Evolutionary conservation across 2,797 vertebrate species (phyloP), one percentile per base, ranked within the genome.

Genomic region (Sebastolobus alascanus): DNA sequence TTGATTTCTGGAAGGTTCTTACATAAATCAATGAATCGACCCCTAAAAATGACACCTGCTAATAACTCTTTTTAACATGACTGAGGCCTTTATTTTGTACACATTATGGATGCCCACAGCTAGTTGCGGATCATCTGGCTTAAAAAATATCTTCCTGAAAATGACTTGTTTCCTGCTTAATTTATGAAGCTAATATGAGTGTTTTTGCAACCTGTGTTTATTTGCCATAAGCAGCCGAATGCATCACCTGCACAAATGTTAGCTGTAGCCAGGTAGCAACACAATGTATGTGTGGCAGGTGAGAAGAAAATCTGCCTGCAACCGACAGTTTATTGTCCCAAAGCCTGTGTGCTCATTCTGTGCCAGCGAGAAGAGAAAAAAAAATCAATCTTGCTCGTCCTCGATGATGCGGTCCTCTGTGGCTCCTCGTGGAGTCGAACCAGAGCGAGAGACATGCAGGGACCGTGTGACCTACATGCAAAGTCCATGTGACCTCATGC

Each of bases 401-500:
- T 63, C 40, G 13, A 78, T 69, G 37, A 59, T 61, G 67, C 73
- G 37, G 64, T 68, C 33, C 54, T 77, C 25, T 69, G 25, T 52
- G 68, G 74, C 61, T 84, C 60, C 80, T 65, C 54, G 46, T 73
- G 70, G 66, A 87, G 40, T 12, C 68, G 79, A 87, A 74, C 65
- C 70, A 55, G 59, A 71, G 69, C 68, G 33, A 52, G 46, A 84
- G 77, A 29, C 63, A 67, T 75, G 72, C 61, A 14, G 69, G 35
- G 71, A 87, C 85, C 78, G 87, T 82, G 86, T 84, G 93, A 92
- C 88, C 90, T 88, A 77, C 80, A 91, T 93, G 89, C 66, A 73
- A 91, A 90, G 83, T 87, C 80, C 75, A 88, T 37, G 82, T 91
- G 89, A 90, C 84, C 82, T 89, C 73, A 29, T 87, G 83, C 81